A percentile compares a stretch with the other conserved stretches of the same genome.
These are phyloP conservation scores for Diachrysia chrysitis DNA, from an alignment of 2,888 invertebrate genomes.

Conservation along the genomic window DNA sequence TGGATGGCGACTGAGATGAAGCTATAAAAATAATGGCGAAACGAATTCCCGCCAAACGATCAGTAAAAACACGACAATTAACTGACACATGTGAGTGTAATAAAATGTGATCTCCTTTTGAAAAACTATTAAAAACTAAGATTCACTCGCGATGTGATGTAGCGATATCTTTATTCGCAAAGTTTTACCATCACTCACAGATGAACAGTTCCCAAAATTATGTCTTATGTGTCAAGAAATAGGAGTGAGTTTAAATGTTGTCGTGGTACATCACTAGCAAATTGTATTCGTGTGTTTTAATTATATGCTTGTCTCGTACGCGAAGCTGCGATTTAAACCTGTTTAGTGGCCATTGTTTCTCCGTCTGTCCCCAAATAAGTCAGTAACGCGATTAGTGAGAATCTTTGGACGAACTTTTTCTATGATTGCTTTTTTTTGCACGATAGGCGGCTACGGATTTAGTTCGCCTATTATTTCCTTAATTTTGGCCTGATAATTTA, in stretches of 20 bases:
- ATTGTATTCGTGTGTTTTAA: conserved; percentile 66
- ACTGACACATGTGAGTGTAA: conserved; percentile 57
- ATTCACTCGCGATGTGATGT: conserved; percentile 50
- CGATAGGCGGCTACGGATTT: conserved; percentile 12
- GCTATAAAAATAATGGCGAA: conserved; percentile 60
- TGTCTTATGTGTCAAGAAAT: conserved; percentile 37
- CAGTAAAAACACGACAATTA: conserved; percentile 62
- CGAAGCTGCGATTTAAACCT: conserved; percentile 82
- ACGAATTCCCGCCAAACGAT: conserved; percentile 41
- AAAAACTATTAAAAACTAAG: conserved; percentile 58
- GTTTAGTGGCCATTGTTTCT: conserved; percentile 80
- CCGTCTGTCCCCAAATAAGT: conserved; percentile 70
- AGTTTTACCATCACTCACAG: conserved; percentile 27
- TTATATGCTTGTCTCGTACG: conserved; percentile 83
- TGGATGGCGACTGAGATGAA: conserved; percentile 50
- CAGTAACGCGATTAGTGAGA: conserved; percentile 67
- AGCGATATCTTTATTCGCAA: conserved; percentile 54
- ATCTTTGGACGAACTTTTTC: conserved; percentile 50
- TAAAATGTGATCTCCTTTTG: conserved; percentile 58
- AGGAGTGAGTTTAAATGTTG: conserved; percentile 25
- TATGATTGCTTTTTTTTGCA: conserved; percentile 37
- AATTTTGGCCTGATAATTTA: conserved; percentile 36
- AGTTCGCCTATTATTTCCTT: conserved; percentile 24
- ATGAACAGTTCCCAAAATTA: conserved; percentile 23
- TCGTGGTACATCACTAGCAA: conserved; percentile 33